Evolutionary conservation across 2,888 invertebrate species (phyloP).

Genomic region (Acanthosoma haemorrhoidale): DNA sequence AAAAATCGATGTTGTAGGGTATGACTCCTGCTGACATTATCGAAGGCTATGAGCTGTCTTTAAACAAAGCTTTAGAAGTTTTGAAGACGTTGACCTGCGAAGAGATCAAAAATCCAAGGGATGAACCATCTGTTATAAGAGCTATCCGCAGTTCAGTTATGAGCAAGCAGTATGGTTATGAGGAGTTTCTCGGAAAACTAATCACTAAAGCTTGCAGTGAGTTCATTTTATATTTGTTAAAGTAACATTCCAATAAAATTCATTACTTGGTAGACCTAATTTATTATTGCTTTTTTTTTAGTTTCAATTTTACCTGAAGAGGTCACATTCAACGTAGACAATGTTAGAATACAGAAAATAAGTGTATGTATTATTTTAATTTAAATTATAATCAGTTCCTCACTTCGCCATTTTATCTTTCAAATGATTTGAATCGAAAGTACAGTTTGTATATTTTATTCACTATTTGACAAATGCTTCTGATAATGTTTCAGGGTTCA

Average conservation of each 20-base stretch:
- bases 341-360: conserved; percentile 87
- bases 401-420: background rate
- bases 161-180: conserved; percentile 97
- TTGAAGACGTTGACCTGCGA: conserved; percentile 74
- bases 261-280: background rate
- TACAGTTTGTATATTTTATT: background rate
- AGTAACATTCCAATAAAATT: background rate
- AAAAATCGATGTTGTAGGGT: conserved; percentile 60
- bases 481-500: conserved; percentile 59
- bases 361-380: conserved; percentile 48
- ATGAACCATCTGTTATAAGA: conserved; percentile 61
- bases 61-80: conserved; percentile 83
- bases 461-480: background rate
- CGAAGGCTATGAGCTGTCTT: conserved; percentile 87
- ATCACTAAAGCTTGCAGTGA: conserved; percentile 76
- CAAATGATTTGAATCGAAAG: background rate
- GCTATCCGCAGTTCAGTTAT: conserved; percentile 79
- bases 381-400: background rate
- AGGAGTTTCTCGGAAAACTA: conserved; percentile 81
- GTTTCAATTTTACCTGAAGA: conserved; percentile 80
- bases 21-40: conserved; percentile 95
- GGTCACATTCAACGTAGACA: conserved; percentile 93
- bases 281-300: conserved; percentile 42
- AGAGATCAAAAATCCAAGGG: conserved; percentile 62
- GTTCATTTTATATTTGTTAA: no score